Percentiles rank a stretch among this genome's conserved stretches.
Evolutionary conservation across 1,140 invertebrate genomes (phyloP).

Genomic region (Apis mellifera): DNA sequence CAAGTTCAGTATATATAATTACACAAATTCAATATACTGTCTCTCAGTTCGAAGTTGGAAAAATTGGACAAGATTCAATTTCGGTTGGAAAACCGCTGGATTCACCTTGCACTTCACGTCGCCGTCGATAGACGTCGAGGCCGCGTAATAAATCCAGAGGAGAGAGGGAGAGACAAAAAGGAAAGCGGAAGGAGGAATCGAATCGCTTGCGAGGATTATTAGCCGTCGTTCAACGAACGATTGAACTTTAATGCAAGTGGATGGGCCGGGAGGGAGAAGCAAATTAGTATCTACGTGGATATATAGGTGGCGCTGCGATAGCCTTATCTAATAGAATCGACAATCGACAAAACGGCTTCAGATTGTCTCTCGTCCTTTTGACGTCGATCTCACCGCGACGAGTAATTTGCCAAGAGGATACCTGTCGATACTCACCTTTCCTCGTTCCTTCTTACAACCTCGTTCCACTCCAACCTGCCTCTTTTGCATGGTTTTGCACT

Average conservation of each 20-base stretch:
- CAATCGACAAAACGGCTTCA: conserved; percentile 17
- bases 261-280: conserved; percentile 24
- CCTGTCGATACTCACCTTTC: conserved; percentile 32
- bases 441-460: neutral
- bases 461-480: conserved; percentile 1
- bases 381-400: conserved; percentile 27
- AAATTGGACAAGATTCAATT: conserved; percentile 34
- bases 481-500: conserved; percentile 55
- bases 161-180: conserved; percentile 20
- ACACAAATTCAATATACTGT: no score
- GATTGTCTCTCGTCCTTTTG: neutral
- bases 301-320: conserved; percentile 6
- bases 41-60: no score
- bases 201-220: conserved; percentile 57
- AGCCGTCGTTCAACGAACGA: conserved; percentile 53
- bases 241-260: conserved; percentile 54
- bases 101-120: neutral
- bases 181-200: conserved; percentile 43
- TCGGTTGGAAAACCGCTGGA: neutral
- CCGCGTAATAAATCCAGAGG: conserved; percentile 35
- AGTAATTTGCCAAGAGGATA: conserved; percentile 60
- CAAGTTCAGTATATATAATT: no score
- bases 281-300: conserved; percentile 53
- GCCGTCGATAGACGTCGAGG: conserved; percentile 19
- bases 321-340: conserved; percentile 48